phyloP scores from a whole-genome alignment of 2,888 invertebrate genomes.

The Rhyacophila evoluta region DNA sequence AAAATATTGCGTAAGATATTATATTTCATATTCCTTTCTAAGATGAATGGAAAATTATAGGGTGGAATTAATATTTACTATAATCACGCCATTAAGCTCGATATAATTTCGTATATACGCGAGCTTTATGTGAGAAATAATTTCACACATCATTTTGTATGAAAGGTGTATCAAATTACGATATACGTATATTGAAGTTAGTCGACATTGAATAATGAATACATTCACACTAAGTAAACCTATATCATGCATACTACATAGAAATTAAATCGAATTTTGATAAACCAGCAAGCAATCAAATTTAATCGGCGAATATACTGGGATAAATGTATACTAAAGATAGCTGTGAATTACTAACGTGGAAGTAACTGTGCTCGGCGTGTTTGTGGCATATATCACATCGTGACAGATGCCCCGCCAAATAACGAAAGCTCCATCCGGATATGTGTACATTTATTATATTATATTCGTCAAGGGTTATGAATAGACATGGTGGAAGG shows the following conservation, averaged over 20 bases:
- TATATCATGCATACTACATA: not conserved
- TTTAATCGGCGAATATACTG: not conserved
- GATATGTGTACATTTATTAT: too few species aligned
- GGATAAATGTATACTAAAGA: too few species aligned
- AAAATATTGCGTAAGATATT: too few species aligned
- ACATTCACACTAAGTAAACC: not conserved
- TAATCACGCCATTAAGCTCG: too few species aligned
- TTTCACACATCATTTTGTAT: too few species aligned
- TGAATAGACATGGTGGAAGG: not conserved
- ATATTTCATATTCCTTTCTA: too few species aligned
- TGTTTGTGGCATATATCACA: conserved; percentile 17
- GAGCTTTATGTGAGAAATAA: too few species aligned
- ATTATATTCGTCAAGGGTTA: too few species aligned
- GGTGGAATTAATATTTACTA: too few species aligned
- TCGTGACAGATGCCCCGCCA: not conserved
- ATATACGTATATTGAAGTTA: not conserved
- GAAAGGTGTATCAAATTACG: too few species aligned
- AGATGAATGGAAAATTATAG: too few species aligned
- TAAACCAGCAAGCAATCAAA: not conserved
- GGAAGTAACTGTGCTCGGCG: not conserved
- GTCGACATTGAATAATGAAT: not conserved
- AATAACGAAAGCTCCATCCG: not conserved
- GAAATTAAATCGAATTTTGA: conserved; percentile 5
- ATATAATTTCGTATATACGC: too few species aligned
- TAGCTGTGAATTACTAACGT: not conserved